Evolutionary conservation across 1,140 invertebrate species (phyloP).

Genomic region (Aphelinus atriplicis): DNA sequence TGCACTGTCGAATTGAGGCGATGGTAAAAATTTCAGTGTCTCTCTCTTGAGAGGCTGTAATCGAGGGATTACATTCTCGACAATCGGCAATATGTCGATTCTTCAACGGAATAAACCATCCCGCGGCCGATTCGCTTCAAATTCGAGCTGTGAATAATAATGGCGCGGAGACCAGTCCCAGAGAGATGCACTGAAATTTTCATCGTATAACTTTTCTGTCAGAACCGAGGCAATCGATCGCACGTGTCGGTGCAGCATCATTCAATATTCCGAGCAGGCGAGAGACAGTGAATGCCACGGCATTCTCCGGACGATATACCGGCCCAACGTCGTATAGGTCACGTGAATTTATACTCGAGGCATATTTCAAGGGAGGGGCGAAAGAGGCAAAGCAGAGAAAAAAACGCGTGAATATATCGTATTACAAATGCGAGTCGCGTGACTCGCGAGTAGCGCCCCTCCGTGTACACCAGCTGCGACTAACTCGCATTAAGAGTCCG

Average conservation of each 20-base stretch:
- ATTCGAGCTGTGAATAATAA: no score
- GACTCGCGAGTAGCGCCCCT: no score
- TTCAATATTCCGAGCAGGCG: slow-evolving; percentile 6
- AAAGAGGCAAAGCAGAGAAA: not conserved
- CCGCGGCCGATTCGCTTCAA: no score
- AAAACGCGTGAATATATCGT: not conserved
- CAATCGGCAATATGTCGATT: no score
- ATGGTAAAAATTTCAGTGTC: slow-evolving; percentile 1
- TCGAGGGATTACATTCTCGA: no score
- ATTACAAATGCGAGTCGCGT: no score
- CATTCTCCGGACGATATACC: not conserved
- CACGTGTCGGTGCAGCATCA: not conserved
- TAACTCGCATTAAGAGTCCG: no score
- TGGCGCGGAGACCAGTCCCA: no score
- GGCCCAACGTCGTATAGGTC: not conserved
- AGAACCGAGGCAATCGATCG: slow-evolving; percentile 2
- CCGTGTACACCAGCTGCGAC: no score
- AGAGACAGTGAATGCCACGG: not conserved
- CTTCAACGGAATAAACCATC: no score
- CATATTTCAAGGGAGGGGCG: not conserved
- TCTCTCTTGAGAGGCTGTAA: no score
- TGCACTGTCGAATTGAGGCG: slow-evolving; percentile 1
- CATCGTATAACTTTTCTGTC: slow-evolving; percentile 13
- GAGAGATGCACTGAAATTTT: slow-evolving; percentile 8
- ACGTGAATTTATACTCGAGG: not conserved